Percentiles rank a stretch among this genome's conserved stretches.
phyloP scores from a whole-genome alignment of 2,797 vertebrate species.

The Pangasius larnaudii region DNA sequence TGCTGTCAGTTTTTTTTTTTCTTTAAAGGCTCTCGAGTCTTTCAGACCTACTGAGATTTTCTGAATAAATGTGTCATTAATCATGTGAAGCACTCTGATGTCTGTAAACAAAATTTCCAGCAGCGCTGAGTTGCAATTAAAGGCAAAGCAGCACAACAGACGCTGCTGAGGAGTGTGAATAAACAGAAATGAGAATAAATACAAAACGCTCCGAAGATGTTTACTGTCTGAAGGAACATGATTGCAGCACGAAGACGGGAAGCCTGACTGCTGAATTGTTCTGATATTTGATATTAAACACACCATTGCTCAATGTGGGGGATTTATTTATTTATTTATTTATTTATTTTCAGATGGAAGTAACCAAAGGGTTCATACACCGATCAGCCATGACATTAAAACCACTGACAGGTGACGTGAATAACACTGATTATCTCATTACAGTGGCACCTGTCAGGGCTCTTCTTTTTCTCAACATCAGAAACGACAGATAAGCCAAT shows the following conservation, averaged over 20 bases:
- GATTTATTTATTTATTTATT: neutral
- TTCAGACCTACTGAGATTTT: neutral
- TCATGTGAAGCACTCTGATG: constrained; percentile 5
- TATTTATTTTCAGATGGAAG: neutral
- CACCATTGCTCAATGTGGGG: neutral
- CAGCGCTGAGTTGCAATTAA: neutral
- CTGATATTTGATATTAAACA: neutral
- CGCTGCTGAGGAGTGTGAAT: neutral
- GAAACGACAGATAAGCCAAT: neutral
- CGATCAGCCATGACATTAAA: too few species aligned
- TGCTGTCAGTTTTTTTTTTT: neutral
- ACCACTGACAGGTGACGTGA: too few species aligned
- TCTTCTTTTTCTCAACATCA: too few species aligned
- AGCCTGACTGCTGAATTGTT: neutral
- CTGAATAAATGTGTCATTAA: constrained; percentile 4
- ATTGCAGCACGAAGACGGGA: neutral
- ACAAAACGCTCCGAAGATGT: neutral
- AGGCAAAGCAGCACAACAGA: neutral
- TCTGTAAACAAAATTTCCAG: constrained; percentile 18
- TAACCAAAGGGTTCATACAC: neutral
- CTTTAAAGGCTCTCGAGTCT: neutral
- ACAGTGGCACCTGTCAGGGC: too few species aligned
- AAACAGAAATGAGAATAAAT: neutral
- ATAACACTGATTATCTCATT: too few species aligned
- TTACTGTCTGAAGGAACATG: neutral